These are phyloP conservation scores for Palloptera scutellata DNA, from an alignment of 2,888 invertebrate genomes.

Conservation along the genomic window DNA sequence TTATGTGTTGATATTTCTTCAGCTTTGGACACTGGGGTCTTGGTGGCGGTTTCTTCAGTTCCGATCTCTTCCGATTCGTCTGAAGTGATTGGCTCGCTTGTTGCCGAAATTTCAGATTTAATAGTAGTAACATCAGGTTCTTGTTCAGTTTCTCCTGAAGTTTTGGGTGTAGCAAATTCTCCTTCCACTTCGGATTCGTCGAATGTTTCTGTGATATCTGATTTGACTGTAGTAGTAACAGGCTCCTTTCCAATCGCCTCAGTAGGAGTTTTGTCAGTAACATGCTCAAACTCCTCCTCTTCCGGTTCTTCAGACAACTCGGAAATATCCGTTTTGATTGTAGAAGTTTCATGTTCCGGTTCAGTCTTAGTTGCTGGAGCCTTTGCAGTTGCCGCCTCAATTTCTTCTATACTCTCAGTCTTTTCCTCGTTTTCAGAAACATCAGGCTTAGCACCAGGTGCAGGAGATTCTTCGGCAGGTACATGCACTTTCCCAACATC, in stretches of 20 bases:
- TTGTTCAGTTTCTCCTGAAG: constrained; percentile 12
- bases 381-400: background rate
- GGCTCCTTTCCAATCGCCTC: too few species aligned
- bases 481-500: background rate
- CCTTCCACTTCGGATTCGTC: constrained; percentile 12
- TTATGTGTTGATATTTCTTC: constrained; percentile 43
- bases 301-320: constrained; percentile 40
- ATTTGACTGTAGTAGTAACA: constrained; percentile 24
- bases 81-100: constrained; percentile 29
- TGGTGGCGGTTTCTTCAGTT: constrained; percentile 28
- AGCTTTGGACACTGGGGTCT: constrained; percentile 30
- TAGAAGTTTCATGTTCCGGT: background rate
- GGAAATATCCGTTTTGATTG: background rate
- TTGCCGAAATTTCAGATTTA: constrained; percentile 27
- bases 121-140: constrained; percentile 19
- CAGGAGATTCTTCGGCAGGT: constrained; percentile 3
- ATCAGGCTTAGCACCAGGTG: constrained; percentile 1
- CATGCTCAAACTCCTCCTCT: constrained; percentile 27
- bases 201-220: background rate
- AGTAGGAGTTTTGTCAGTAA: constrained; percentile 13
- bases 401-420: background rate
- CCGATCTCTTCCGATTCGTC: constrained; percentile 3
- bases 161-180: constrained; percentile 24
- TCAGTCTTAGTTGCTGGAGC: background rate
- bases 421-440: constrained; percentile 25